Base-by-base conservation (phyloP, 2,113 vertebrate species). In the Opisthocomus hoazin region DNA sequence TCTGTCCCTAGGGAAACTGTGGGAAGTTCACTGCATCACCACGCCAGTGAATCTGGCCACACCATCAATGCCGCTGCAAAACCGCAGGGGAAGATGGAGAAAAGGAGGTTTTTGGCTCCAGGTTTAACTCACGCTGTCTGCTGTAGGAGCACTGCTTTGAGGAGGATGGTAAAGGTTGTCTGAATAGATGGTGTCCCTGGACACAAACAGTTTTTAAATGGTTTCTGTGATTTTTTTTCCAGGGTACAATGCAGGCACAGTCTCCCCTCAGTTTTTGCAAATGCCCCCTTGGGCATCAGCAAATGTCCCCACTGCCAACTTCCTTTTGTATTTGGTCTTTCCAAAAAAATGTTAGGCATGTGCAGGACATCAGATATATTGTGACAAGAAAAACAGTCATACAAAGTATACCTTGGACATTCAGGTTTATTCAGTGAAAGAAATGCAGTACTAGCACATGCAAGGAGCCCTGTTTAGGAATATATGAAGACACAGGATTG, bases 1-100 rank as follows among this genome's bases (percentile, higher is more conserved):
- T 36, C 84, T 51, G 57, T 95, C 96, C 91, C 95, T 79, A 70
- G 91, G 93, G 94, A 80, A 61, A 53, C 73, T 90, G 90, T 58
- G 73, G 94, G 90, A 93, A 87, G 87, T 73, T 56, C 7, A 5
- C 76, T 57, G 43, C 76, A 23, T 57, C 80, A 30, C 39, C 68
- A 18, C 3, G 2, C 50, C 79, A 69, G 68, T 4, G 20, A 75
- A 50, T 69, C 61, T 21, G 26, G 86, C 71, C 86, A 74, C 60
- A 92, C 73, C 77, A 70, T 83, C 30, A 9, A 14, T 3, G 16
- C 30, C 4, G 1, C 66, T 50, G 41, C 70, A 39, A 21, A 73
- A 43, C 69, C 34, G 51, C 46, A 45, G 36, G 32, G 53, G 15
- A 63, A 15, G 36, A 56, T 5, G 1, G 13, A 57, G 41, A 45